Evolutionary conservation across 2,888 invertebrate species (phyloP).

Genomic region (Malthinus flaveolus): DNA sequence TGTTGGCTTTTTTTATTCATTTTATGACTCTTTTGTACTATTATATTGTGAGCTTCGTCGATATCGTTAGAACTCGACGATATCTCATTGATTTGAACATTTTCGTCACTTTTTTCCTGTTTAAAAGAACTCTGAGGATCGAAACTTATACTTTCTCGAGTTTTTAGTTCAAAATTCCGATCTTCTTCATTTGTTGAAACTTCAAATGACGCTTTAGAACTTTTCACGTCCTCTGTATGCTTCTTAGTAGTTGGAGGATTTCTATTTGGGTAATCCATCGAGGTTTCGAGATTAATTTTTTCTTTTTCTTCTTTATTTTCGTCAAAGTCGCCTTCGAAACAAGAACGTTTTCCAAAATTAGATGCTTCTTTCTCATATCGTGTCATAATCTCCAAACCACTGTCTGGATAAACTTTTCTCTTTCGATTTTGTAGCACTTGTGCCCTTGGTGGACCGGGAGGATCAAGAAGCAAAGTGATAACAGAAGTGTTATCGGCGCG

Average conservation of each 20-base stretch:
- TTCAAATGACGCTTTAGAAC: neutral
- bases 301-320: constrained; percentile 7
- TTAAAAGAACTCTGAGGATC: constrained; percentile 47
- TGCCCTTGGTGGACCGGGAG: constrained; percentile 77
- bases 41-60: constrained; percentile 33
- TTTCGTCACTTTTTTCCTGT: constrained; percentile 28
- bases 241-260: neutral
- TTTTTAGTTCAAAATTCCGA: constrained; percentile 41
- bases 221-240: neutral
- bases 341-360: constrained; percentile 9
- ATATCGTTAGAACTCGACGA: constrained; percentile 65
- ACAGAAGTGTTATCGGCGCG: constrained; percentile 97
- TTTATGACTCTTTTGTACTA: neutral
- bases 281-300: neutral
- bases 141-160: constrained; percentile 46
- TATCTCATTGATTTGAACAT: constrained; percentile 69
- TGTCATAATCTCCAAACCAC: constrained; percentile 49
- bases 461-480: constrained; percentile 89
- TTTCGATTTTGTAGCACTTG: constrained; percentile 59
- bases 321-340: neutral
- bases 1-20: neutral
- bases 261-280: neutral
- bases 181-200: constrained; percentile 17
- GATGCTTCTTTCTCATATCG: constrained; percentile 35
- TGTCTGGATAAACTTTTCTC: constrained; percentile 39